Evolutionary conservation across 92 coral and sea anemone species (phyloP), one percentile per base, ranked within the genome.

Genomic region (Parazoanthus atlanticus): DNA sequence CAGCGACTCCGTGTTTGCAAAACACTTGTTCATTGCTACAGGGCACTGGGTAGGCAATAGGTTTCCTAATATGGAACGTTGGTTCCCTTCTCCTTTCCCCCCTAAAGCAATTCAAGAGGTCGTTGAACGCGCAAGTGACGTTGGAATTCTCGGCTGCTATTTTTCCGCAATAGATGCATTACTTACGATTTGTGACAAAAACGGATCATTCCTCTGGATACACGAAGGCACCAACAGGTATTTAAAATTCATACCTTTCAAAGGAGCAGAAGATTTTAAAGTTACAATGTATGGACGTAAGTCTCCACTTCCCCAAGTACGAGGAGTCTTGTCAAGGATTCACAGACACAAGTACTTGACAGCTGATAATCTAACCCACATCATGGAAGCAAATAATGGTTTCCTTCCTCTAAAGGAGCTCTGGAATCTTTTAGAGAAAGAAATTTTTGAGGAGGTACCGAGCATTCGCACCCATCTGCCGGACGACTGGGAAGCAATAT

Each of bases 21-120:
- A 43, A 13, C 34, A n/a, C 8, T 13, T 89, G 69, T 90, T 90
- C 33, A 21, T 90, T n/a, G 92, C 92, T 28, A 85, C 81, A 16
- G 92, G 92, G 23, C 92, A 90, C 86, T 90, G 92, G 92, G 58
- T 30, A 74, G 26, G 76, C 89, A 77, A 90, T 78, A 90, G 92
- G 64, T 89, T 89, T 43, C 91, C 91, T 3, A 80, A 84, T 3
- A 67, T 89, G 66, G 75, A 71, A 41, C 82, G 47, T 25, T 89
- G 88, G 88, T 29, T 89, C 72, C 91, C 91, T 29, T 89, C 91
- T 19, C 91, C 91, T 12, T 89, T 74, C 28, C 91, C 91, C 49
- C 84, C 88, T 34, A 49, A 65, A 30, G 82, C 30, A 16, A 3
- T 89, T 74, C 88, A 83, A 74, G 82, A 83, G 10, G 47, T 74